Base-by-base conservation (phyloP, 2,888 invertebrate species). In the Cartodere bifasciata region DNA sequence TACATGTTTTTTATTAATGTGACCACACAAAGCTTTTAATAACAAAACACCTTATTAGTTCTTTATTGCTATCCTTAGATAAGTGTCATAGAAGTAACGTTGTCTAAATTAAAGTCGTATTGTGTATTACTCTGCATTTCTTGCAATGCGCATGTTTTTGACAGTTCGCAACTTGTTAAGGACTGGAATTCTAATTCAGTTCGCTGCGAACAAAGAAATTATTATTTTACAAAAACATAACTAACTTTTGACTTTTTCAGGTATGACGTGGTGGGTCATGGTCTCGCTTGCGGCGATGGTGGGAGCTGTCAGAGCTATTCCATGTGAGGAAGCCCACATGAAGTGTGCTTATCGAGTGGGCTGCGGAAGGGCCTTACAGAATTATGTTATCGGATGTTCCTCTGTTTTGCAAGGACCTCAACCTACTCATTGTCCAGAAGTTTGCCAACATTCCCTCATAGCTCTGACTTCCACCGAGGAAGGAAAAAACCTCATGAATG, bases 401-500 rank as follows among this genome's bases (percentile, higher is more conserved):
- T 69, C 70, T 4, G 74, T 78, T 16, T 64, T 83, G 17, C 67
- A 74, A 25, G 69, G 73, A 15, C 59, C 45, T 32, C 51, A 34
- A 44, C 52, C 54, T 38, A 60, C 40, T 40, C 55, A 56, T 30
- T 86, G 87, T 51, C 76, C 81, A 0, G 72, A 75, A 47, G 64
- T 68, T 29, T 86, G 86, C 55, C 75, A 76, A 45, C 72, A 80
- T 50, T 79, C 85, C 1, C 67, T 86, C 21, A 80, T 85, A 23
- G 81, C 84, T 1, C 66, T 86, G 23, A 79, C 77, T 0, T 78
- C 82, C 14, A 82, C 83, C 1, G 78, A 76, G 29, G 81, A 84
- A 52, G 84, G 85, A 29, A 73, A 79, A 49, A 72, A 74, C 38
- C 68, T 86, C 10, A 77, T 80, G 73, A 75, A 70, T 52, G 82